Conservation (phyloP, 2,113 vertebrate species). For the Melozone crissalis region DNA sequence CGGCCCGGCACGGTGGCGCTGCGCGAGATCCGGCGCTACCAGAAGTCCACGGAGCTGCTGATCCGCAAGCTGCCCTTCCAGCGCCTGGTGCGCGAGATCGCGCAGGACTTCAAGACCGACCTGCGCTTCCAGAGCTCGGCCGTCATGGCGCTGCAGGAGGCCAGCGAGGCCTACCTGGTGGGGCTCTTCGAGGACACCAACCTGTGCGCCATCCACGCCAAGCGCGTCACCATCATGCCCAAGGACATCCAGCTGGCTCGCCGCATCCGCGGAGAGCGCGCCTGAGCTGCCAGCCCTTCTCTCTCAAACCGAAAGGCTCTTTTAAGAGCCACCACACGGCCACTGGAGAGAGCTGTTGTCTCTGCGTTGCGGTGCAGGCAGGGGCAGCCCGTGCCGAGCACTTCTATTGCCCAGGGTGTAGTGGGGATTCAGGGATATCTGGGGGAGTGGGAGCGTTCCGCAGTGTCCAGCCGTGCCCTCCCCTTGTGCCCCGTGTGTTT, state of each 20-base stretch:
- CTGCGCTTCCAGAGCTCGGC: conserved; percentile 22
- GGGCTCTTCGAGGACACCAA: conserved; percentile 81
- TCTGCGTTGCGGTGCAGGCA: too few relatives aligned
- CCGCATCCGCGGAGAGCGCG: background rate
- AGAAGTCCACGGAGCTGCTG: conserved; percentile 71
- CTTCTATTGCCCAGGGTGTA: too few relatives aligned
- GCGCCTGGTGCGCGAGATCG: conserved; percentile 72
- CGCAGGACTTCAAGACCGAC: conserved; percentile 73
- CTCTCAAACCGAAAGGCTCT: too few relatives aligned
- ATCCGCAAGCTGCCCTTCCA: conserved; percentile 84
- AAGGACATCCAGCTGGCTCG: background rate
- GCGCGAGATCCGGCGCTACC: conserved; percentile 77
- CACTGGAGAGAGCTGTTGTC: too few relatives aligned
- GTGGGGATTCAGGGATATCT: too few relatives aligned
- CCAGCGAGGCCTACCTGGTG: conserved; percentile 69
- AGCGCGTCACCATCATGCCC: conserved; percentile 82
- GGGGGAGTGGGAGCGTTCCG: too few relatives aligned
- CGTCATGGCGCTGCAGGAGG: conserved; percentile 71
- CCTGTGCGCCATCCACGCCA: conserved; percentile 83
- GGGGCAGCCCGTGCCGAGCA: too few relatives aligned
- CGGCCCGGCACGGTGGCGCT: conserved; percentile 62
- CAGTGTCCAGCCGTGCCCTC: too few relatives aligned
- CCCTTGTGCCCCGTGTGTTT: too few relatives aligned
- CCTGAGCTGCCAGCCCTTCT: background rate
- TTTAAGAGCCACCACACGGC: too few relatives aligned